These are phyloP conservation scores for Sinopyrophorus schimmeli DNA, from an alignment of 2,888 invertebrate genomes.

Conservation along the genomic window DNA sequence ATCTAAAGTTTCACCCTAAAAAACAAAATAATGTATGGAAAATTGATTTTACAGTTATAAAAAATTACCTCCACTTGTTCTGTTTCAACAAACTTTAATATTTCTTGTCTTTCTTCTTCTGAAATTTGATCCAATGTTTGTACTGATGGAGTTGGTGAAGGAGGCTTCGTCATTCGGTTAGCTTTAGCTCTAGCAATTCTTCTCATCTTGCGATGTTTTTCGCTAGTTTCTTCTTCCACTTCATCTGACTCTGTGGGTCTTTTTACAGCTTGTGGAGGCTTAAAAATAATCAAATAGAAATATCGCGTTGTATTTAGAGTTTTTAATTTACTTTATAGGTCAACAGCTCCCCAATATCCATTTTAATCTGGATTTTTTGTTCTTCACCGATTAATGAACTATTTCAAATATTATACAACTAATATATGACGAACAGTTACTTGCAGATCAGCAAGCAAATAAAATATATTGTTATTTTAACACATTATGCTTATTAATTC, in stretches of 20 bases:
- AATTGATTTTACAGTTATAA: neutral
- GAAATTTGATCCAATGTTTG: slow-evolving; percentile 60
- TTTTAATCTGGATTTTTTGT: no score
- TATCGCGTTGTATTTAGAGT: slow-evolving; percentile 7
- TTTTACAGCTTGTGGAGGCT: slow-evolving; percentile 86
- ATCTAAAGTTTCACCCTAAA: slow-evolving; percentile 82
- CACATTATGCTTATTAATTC: no score
- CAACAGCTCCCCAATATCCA: slow-evolving; percentile 56
- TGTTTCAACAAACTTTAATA: slow-evolving; percentile 80
- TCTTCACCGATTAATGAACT: no score
- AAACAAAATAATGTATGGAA: slow-evolving; percentile 1
- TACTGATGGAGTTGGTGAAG: slow-evolving; percentile 54
- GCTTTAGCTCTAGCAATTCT: slow-evolving; percentile 61
- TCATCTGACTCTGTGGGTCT: slow-evolving; percentile 65
- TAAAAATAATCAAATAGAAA: slow-evolving; percentile 29
- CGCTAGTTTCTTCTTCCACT: slow-evolving; percentile 66
- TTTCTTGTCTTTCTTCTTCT: slow-evolving; percentile 78
- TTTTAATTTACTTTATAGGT: slow-evolving; percentile 52
- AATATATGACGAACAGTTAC: no score
- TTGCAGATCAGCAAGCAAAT: no score
- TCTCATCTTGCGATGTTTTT: slow-evolving; percentile 66
- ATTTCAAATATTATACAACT: no score
- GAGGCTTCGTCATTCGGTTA: slow-evolving; percentile 56
- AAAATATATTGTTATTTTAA: no score
- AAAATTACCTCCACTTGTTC: slow-evolving; percentile 71